phyloP scores from a whole-genome alignment of 2,888 invertebrate genomes.

The Agrochola macilenta region DNA sequence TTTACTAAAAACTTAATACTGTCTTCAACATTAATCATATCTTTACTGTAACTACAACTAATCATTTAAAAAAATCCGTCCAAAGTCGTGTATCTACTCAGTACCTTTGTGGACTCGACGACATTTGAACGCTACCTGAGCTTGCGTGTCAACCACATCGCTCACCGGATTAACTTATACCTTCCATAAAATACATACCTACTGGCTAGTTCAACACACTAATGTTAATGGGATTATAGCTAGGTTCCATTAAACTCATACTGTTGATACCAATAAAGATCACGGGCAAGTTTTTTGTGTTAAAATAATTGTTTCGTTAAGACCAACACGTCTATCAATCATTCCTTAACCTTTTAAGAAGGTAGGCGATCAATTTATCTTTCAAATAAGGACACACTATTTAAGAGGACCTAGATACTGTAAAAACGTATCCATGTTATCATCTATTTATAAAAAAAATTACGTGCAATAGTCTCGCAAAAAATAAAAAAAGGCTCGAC shows the following conservation, averaged over 20 bases:
- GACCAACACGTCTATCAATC: slow-evolving; percentile 61
- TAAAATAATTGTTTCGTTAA: slow-evolving; percentile 61
- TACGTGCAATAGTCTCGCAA: too few relatives aligned
- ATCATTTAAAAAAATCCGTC: slow-evolving; percentile 45
- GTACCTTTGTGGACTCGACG: slow-evolving; percentile 59
- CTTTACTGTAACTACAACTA: slow-evolving; percentile 43
- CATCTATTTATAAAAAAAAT: too few relatives aligned
- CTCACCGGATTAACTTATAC: slow-evolving; percentile 83
- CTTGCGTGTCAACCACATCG: slow-evolving; percentile 81
- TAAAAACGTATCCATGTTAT: not conserved
- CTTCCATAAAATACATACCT: slow-evolving; percentile 81
- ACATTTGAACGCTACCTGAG: slow-evolving; percentile 74
- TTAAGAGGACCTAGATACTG: slow-evolving; percentile 2
- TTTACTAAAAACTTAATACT: slow-evolving; percentile 21
- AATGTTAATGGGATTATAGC: slow-evolving; percentile 83
- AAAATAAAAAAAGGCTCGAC: too few relatives aligned
- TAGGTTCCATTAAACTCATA: slow-evolving; percentile 80
- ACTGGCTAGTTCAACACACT: slow-evolving; percentile 76
- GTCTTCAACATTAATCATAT: slow-evolving; percentile 37
- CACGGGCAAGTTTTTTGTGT: slow-evolving; percentile 71
- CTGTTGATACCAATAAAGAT: slow-evolving; percentile 82
- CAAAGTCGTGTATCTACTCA: slow-evolving; percentile 53
- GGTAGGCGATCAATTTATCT: slow-evolving; percentile 37
- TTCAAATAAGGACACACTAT: slow-evolving; percentile 16
- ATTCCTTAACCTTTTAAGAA: slow-evolving; percentile 47